These are phyloP conservation scores for Opisthograptis luteolata DNA, from an alignment of 2,888 invertebrate genomes.

Conservation along the genomic window DNA sequence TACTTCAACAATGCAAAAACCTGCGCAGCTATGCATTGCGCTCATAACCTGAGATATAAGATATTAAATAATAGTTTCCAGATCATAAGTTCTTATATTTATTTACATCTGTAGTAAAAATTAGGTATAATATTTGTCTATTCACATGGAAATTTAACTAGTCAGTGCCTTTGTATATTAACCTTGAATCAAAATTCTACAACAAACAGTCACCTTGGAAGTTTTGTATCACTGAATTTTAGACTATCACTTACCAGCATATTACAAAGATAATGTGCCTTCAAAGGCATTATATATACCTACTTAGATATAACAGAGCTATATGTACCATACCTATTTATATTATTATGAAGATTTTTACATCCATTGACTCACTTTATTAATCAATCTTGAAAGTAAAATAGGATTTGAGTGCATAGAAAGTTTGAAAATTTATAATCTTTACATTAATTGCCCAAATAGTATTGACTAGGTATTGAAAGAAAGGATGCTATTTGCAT, in stretches of 20 bases:
- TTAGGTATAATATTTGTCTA: too few relatives aligned
- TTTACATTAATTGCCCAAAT: neutral
- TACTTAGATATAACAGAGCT: too few relatives aligned
- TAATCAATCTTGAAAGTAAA: neutral
- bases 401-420: neutral
- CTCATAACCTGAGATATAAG: too few relatives aligned
- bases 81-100: too few relatives aligned
- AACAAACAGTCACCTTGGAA: constrained; percentile 31
- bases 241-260: neutral
- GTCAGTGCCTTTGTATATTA: constrained; percentile 23
- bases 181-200: constrained; percentile 33
- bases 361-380: neutral
- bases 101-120: too few relatives aligned
- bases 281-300: too few relatives aligned
- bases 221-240: constrained; percentile 4
- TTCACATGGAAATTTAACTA: constrained; percentile 4
- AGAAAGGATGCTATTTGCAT: neutral
- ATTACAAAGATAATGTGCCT: too few relatives aligned
- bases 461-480: constrained; percentile 5
- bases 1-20: too few relatives aligned
- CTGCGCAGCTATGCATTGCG: too few relatives aligned
- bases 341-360: too few relatives aligned
- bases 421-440: constrained; percentile 3
- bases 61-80: too few relatives aligned
- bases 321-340: too few relatives aligned